Percentiles rank a stretch among this genome's conserved stretches.
Evolutionary conservation across 2,113 vertebrate species (phyloP).

Genomic region (Laticauda colubrina): DNA sequence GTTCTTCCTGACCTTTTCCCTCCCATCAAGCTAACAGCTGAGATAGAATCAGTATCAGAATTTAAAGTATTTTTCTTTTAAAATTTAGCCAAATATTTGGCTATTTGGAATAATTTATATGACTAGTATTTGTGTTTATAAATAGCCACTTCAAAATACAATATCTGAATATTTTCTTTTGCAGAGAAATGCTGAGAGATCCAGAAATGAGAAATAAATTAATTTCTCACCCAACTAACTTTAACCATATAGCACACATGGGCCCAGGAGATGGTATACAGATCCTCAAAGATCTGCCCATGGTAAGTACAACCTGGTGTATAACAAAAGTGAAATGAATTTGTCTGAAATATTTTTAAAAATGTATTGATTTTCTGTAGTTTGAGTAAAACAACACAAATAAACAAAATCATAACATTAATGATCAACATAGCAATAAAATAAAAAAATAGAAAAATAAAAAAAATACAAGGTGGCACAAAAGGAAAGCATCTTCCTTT

Average conservation of each 20-base stretch:
- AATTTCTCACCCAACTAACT: slow-evolving; percentile 99
- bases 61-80: slow-evolving; percentile 32
- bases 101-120: slow-evolving; percentile 31
- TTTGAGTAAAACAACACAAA: background rate
- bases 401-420: background rate
- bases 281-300: slow-evolving; percentile 96
- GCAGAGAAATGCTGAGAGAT: slow-evolving; percentile 96
- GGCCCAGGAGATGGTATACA: slow-evolving; percentile 98
- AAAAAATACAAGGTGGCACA: background rate
- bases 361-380: background rate
- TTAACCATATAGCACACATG: slow-evolving; percentile 99
- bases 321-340: background rate
- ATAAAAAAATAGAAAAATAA: background rate
- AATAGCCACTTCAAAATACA: background rate
- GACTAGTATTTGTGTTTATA: slow-evolving; percentile 23
- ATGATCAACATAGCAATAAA: background rate
- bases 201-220: slow-evolving; percentile 99
- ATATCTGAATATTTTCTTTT: slow-evolving; percentile 64
- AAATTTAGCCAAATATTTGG: slow-evolving; percentile 29
- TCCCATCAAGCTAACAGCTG: slow-evolving; percentile 40
- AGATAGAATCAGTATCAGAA: slow-evolving; percentile 28
- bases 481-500: background rate
- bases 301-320: slow-evolving; percentile 77
- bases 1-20: slow-evolving; percentile 22
- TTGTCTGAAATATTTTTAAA: slow-evolving; percentile 14